Evolutionary conservation across 2,113 vertebrate genomes (phyloP).

Genomic region (Apistogramma diplotaenia): DNA sequence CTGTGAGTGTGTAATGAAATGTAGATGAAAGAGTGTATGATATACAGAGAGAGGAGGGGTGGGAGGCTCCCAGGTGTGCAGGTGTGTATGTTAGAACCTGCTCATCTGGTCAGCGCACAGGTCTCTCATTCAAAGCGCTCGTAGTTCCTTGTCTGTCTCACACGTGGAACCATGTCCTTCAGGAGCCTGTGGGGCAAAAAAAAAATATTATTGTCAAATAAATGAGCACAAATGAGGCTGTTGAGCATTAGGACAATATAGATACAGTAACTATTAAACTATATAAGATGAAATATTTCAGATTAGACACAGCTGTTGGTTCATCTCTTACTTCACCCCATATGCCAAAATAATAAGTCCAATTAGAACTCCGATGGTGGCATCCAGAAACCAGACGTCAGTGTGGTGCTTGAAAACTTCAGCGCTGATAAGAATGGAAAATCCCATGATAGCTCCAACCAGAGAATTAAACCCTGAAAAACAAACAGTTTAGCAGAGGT

Average conservation of each 20-base stretch:
- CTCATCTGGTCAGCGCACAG: background rate
- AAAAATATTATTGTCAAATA: background rate
- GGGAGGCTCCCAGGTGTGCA: slow-evolving; percentile 29
- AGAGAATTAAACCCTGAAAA: slow-evolving; percentile 93
- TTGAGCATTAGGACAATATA: background rate
- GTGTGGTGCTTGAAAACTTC: slow-evolving; percentile 92
- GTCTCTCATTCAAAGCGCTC: slow-evolving; percentile 91
- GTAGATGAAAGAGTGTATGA: background rate
- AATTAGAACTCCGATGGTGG: slow-evolving; percentile 90
- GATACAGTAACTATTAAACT: too few species aligned
- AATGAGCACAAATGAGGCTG: background rate
- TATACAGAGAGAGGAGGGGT: slow-evolving; percentile 23
- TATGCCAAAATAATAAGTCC: slow-evolving; percentile 94
- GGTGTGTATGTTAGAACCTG: slow-evolving; percentile 8
- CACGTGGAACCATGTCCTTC: slow-evolving; percentile 89
- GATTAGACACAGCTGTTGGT: background rate
- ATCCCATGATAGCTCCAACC: slow-evolving; percentile 94
- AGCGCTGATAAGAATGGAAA: slow-evolving; percentile 95
- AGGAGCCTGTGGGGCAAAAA: slow-evolving; percentile 81
- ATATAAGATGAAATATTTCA: background rate
- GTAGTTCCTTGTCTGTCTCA: slow-evolving; percentile 92
- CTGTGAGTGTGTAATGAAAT: background rate
- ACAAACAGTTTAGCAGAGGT: background rate
- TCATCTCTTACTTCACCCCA: slow-evolving; percentile 88
- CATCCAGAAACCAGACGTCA: slow-evolving; percentile 93